Percentiles rank a stretch among this genome's conserved stretches.
These are phyloP conservation scores for Pelvicachromis taeniatus DNA, from an alignment of 2,113 vertebrate species.

Conservation along the genomic window DNA sequence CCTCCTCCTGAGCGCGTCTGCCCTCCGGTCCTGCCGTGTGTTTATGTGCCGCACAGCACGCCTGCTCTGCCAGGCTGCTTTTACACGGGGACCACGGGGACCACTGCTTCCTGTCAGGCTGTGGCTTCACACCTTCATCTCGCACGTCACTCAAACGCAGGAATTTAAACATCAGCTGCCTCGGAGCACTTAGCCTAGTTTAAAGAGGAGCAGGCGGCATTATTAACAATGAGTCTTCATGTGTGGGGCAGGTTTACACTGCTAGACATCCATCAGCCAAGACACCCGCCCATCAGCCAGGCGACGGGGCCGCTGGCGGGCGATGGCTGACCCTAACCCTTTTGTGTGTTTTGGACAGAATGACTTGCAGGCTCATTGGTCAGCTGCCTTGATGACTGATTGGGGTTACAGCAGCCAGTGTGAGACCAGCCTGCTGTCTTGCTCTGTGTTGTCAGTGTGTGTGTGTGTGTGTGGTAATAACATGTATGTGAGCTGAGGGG, in stretches of 20 bases:
- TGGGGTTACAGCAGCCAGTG: not conserved
- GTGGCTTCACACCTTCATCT: constrained; percentile 9
- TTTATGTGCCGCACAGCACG: not conserved
- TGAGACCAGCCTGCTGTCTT: not conserved
- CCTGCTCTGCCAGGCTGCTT: not conserved
- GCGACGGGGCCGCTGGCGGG: not conserved
- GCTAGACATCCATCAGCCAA: accelerated
- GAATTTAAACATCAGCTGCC: not conserved
- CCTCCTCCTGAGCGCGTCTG: not conserved
- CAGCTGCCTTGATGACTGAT: not conserved
- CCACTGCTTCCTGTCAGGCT: constrained; percentile 13
- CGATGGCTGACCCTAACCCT: not conserved
- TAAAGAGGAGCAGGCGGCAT: not conserved
- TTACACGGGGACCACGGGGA: constrained; percentile 10
- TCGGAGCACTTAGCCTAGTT: not conserved
- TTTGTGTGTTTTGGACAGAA: not conserved
- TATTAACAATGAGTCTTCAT: not conserved
- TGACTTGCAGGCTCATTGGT: not conserved
- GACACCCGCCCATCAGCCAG: accelerated
- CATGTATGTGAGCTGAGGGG: not conserved
- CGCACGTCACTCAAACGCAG: not conserved
- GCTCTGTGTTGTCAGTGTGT: not conserved
- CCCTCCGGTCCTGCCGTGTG: not conserved
- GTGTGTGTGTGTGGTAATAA: not conserved
- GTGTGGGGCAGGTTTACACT: not conserved